Percentiles rank a stretch among this genome's conserved stretches.
Conservation (phyloP, 2,113 vertebrate species). For the Boleophthalmus pectinirostris region DNA sequence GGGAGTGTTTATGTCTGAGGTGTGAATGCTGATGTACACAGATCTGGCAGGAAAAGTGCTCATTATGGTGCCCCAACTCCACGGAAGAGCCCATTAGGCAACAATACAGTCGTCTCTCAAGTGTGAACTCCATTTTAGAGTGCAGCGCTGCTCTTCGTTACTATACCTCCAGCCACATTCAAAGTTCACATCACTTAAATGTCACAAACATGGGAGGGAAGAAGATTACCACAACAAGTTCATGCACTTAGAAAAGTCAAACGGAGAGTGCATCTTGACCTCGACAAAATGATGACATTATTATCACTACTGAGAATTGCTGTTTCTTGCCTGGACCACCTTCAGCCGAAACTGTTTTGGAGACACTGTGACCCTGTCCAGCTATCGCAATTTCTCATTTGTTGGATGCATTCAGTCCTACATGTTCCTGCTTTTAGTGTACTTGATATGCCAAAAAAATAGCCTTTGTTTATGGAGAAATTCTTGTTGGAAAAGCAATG, state of each 20-base stretch:
- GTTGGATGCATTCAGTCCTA: neutral
- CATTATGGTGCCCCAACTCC: neutral
- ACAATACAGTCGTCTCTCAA: slow-evolving; percentile 24
- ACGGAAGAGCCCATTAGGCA: slow-evolving; percentile 4
- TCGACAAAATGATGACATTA: slow-evolving; percentile 33
- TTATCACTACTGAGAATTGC: slow-evolving; percentile 41
- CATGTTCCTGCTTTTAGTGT: neutral
- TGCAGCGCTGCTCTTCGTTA: slow-evolving; percentile 4
- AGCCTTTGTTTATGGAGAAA: neutral
- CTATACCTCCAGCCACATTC: slow-evolving; percentile 9
- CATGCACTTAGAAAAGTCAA: slow-evolving; percentile 17
- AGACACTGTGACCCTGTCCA: neutral
- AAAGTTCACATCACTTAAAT: slow-evolving; percentile 39
- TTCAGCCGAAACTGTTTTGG: neutral
- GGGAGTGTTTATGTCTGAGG: slow-evolving; percentile 11
- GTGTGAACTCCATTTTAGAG: slow-evolving; percentile 3
- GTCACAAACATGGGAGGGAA: slow-evolving; percentile 45
- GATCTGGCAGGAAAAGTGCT: slow-evolving; percentile 16
- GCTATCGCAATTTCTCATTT: neutral
- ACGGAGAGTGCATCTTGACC: slow-evolving; percentile 16
- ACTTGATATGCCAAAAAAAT: neutral
- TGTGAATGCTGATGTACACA: slow-evolving; percentile 23
- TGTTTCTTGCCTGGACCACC: neutral
- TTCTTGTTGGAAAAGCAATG: no score
- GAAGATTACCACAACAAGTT: slow-evolving; percentile 37